phyloP scores from a whole-genome alignment of 2,113 vertebrate species.

The Pandion haliaetus region DNA sequence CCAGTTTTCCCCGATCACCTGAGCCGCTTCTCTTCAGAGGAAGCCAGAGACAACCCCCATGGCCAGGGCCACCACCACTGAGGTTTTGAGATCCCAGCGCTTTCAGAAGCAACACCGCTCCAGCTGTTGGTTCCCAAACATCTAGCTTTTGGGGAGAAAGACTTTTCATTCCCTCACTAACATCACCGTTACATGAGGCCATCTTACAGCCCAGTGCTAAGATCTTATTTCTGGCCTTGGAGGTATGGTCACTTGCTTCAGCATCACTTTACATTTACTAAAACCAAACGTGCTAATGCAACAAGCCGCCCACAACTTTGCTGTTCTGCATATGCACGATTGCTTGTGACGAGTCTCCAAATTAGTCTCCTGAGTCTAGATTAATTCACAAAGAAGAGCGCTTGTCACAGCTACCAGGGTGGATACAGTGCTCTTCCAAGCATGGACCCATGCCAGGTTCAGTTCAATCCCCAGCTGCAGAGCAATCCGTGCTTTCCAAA shows the following conservation, averaged over 20 bases:
- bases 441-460: neutral
- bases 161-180: neutral
- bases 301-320: neutral
- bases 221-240: neutral
- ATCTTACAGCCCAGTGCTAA: neutral
- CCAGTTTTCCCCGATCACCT: neutral
- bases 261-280: neutral
- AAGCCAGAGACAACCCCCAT: neutral
- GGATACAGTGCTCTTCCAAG: neutral
- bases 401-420: neutral
- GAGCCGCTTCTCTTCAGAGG: neutral
- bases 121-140: neutral
- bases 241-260: neutral
- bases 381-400: neutral
- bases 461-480: neutral
- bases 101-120: neutral
- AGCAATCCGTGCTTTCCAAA: conserved; percentile 1
- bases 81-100: neutral
- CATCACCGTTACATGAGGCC: fast-evolving
- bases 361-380: neutral
- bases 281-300: neutral
- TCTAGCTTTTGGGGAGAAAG: neutral
- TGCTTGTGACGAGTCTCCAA: neutral
- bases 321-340: neutral
- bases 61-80: neutral